Conservation (phyloP, 2,113 vertebrate genomes). For the Perca flavescens region DNA sequence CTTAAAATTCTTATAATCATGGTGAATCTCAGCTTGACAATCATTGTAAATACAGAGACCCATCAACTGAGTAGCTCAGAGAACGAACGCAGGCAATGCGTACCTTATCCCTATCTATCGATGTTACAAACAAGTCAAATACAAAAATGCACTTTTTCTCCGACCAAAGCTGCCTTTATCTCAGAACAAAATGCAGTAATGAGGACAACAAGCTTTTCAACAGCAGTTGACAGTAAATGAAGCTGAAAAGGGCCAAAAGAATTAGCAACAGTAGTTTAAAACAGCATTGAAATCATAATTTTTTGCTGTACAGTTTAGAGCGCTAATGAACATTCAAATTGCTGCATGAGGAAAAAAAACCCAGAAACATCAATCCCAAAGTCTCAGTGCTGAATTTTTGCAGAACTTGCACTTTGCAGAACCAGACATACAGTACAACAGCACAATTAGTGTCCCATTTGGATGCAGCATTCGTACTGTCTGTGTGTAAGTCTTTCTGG, state of each 20-base stretch:
- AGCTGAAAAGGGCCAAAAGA: slow-evolving; percentile 16
- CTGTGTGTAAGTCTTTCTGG: background rate
- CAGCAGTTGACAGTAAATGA: slow-evolving; percentile 8
- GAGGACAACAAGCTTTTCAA: slow-evolving; percentile 45
- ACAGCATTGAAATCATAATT: background rate
- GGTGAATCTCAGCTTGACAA: background rate
- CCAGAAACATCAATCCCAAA: background rate
- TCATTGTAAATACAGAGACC: slow-evolving; percentile 6
- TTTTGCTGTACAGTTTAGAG: background rate
- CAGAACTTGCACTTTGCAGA: background rate
- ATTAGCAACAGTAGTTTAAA: slow-evolving; percentile 30
- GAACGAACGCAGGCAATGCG: background rate
- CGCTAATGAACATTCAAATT: slow-evolving; percentile 53
- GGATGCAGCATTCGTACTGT: slow-evolving; percentile 12
- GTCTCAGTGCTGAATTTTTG: background rate
- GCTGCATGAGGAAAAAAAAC: slow-evolving; percentile 25
- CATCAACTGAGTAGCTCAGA: slow-evolving; percentile 5
- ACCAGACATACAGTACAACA: slow-evolving; percentile 9
- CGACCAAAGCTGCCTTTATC: background rate
- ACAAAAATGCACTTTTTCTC: background rate
- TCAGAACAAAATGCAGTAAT: background rate
- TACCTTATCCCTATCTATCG: background rate
- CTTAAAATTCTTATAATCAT: background rate
- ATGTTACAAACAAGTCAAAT: background rate
- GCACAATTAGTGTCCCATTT: background rate